Conservation (phyloP, 2,113 vertebrate species). For the Cinclus mexicanus region DNA sequence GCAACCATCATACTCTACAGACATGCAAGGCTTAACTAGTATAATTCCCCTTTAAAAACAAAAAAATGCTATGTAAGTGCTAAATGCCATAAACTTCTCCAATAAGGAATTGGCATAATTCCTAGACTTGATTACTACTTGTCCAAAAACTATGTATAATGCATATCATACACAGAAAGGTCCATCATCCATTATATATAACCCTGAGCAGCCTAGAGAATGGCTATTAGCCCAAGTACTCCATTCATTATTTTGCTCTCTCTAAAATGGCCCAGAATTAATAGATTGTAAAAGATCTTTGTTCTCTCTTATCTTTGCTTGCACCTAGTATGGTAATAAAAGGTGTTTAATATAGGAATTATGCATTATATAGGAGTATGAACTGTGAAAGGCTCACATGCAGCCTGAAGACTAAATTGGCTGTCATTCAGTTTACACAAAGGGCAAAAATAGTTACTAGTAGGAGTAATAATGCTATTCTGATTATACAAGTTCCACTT, state of each 20-base stretch:
- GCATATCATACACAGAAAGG: constrained; percentile 1
- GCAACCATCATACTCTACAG: not conserved
- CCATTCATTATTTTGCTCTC: not conserved
- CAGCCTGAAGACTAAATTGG: not conserved
- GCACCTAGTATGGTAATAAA: not conserved
- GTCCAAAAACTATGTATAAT: not conserved
- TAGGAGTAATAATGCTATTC: not conserved
- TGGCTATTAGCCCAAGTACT: not conserved
- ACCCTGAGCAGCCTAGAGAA: not conserved
- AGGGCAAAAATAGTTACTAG: not conserved
- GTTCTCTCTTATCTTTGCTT: not conserved
- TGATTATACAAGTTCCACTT: not conserved
- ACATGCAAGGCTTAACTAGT: not conserved
- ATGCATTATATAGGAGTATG: not conserved
- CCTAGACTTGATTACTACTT: constrained; percentile 23
- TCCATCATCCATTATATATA: constrained; percentile 16
- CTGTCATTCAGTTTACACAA: not conserved
- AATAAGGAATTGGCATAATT: constrained; percentile 9
- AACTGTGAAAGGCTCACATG: not conserved
- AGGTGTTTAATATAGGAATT: not conserved
- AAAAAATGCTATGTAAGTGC: not conserved
- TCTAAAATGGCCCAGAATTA: constrained; percentile 1
- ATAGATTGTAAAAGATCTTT: not conserved
- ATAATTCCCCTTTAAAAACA: not conserved
- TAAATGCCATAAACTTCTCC: not conserved